Percentiles rank a stretch among this genome's conserved stretches.
Evolutionary conservation across 1,140 invertebrate species (phyloP).

Genomic region (Eurosta solidaginis): DNA sequence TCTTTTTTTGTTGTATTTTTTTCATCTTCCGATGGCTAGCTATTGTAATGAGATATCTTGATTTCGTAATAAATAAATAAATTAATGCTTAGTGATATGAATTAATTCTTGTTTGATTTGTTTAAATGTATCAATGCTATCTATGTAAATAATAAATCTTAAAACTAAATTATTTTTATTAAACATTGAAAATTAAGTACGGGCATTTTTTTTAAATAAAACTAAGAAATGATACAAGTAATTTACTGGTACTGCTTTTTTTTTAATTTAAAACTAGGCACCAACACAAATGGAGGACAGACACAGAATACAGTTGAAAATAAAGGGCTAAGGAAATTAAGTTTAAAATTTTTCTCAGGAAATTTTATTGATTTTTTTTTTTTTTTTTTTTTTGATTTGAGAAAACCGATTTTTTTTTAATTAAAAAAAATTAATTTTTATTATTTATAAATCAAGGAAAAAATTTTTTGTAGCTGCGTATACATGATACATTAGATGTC

Average conservation of each 20-base stretch:
- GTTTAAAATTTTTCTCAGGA: no score
- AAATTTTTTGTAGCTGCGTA: no score
- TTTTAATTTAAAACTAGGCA: neutral
- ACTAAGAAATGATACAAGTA: constrained; percentile 39
- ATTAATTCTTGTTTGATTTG: constrained; percentile 14
- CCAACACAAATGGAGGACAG: neutral
- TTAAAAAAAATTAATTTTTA: no score
- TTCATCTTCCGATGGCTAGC: no score
- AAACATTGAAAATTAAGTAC: constrained; percentile 47
- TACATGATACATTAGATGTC: no score
- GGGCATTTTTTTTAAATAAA: constrained; percentile 39
- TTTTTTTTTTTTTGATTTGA: no score
- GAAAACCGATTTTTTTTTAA: no score
- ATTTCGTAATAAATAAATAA: neutral
- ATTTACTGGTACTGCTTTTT: neutral
- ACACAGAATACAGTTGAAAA: no score
- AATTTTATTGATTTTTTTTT: no score
- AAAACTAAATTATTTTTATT: neutral
- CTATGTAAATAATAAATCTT: neutral
- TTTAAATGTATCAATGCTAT: neutral
- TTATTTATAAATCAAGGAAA: no score
- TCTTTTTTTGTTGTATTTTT: neutral
- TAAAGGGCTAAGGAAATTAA: no score
- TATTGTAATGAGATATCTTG: constrained; percentile 4
- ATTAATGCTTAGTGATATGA: constrained; percentile 25